Base-by-base conservation (phyloP, 2,113 vertebrate species). In the Eurystomus gularis region DNA sequence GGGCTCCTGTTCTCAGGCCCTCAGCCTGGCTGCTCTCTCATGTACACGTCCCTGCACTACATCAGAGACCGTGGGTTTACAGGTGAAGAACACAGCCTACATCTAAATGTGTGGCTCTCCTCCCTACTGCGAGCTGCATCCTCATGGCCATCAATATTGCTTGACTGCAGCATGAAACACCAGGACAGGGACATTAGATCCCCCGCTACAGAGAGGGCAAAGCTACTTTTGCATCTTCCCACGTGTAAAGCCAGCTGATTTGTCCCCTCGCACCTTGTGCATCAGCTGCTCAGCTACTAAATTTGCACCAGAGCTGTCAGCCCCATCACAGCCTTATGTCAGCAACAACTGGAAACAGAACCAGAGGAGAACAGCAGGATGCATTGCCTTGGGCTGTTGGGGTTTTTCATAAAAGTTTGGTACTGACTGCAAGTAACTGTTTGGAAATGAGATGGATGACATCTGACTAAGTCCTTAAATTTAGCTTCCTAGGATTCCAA, bases 281-380 rank as follows among this genome's bases (percentile, higher is more conserved):
- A 48, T 77, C 88, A 83, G 91, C 88, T 92, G 71, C 42, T 86
- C 57, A 14, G 71, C n/a, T 69, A 11, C 71, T 86, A 40, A 83
- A 42, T 7, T 11, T 76, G 42, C 48, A 14, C 7, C 62, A 70
- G 71, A 54, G 76, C 71, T 84, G 68, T 58, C 83, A 88, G 64
- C 31, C 40, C 58, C 58, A 17, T 55, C 37, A 28, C 31, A 70
- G n/a, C 24, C 58, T 80, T 42, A 15, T n/a, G 68, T 60, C 58
- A 62, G 55, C 86, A 86, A 15, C 72, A 92, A 28, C 91, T 90
- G 58, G 79, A 61, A 29, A n/a, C 25, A 26, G 19, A 90, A 29
- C 9, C 39, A 61, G 71, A 65, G 69, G 23, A 75, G 61, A 42
- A 39, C 49, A 73, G 80, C 73, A 89, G 40, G 55, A 46, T 78